Base-by-base conservation (phyloP, 2,113 vertebrate species). In the Cisticola juncidis region DNA sequence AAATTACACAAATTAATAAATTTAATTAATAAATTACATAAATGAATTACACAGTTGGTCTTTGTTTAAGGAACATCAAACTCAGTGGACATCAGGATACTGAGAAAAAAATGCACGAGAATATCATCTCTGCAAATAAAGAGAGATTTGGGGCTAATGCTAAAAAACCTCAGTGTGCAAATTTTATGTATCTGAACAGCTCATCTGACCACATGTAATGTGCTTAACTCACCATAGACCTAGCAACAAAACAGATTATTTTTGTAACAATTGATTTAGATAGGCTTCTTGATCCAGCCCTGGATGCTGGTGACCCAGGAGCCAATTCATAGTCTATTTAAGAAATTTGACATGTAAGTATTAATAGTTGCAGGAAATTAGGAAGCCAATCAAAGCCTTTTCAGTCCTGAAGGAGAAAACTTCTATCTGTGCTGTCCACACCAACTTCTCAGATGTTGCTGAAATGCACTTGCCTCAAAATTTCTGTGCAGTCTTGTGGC, bases 21-120 rank as follows among this genome's bases (percentile, higher is more conserved):
- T 38, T 38, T 38, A 38, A 38, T 38, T 38, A 38, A 38, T 38
- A 38, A 38, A 38, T 38, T 38, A 38, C 38, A 38, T 38, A 38
- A 38, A 38, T 38, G 9, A 38, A 64, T 62, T 38, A 44, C 14
- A 28, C 2, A n/a, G 20, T 28, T 64, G 40, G 2, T 31, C 31
- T 38, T 61, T 50, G 3, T 64, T 72, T 42, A 68, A 64, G 14
- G 35, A 61, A 31, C 14, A 31, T 62, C 17, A 78, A 4, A n/a
- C 14, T 57, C 29, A 62, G 22, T 19, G 8, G 12, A 26, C 9
- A 29, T 22, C 25, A 35, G 0, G 0, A 14, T 53, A 7, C 4
- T 60, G 29, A 71, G 29, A 38, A 66, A 83, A 86, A 81, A n/a
- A 12, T 38, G 9, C 8, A 23, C 5, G 38, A 40, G 54, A 72